Evolutionary conservation across 2,113 vertebrate species (phyloP).

Genomic region (Suricata suricatta): DNA sequence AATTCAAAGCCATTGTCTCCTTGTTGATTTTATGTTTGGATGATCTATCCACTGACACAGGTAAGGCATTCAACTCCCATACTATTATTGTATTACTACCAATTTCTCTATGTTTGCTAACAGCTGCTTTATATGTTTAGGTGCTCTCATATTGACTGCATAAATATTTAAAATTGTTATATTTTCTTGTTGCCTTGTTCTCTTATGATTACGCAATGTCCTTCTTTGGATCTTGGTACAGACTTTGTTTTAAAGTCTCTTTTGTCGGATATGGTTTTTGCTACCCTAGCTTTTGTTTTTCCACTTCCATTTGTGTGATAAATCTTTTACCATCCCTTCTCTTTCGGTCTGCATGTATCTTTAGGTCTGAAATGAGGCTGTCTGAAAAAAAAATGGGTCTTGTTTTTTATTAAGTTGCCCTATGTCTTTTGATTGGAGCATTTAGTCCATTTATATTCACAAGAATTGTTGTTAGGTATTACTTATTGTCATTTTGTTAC

Average conservation of each 20-base stretch:
- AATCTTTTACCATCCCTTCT: not conserved
- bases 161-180: not conserved
- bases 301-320: not conserved
- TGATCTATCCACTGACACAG: not conserved
- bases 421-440: not conserved
- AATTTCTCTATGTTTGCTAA: not conserved
- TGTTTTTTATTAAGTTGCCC: not conserved
- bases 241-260: not conserved
- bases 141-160: not conserved
- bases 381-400: not conserved
- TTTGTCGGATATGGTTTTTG: not conserved
- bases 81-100: not conserved
- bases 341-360: not conserved
- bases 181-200: not conserved
- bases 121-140: not conserved
- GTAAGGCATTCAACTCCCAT: not conserved
- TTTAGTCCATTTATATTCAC: not conserved
- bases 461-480: not conserved
- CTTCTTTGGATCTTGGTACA: not conserved
- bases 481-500: not conserved
- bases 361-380: not conserved
- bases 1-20: not conserved
- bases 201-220: not conserved
- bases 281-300: not conserved
- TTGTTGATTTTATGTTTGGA: not conserved